Percentiles rank a stretch among this genome's conserved stretches.
phyloP scores from a whole-genome alignment of 2,797 vertebrate genomes.

The Macroramphosus scolopax region DNA sequence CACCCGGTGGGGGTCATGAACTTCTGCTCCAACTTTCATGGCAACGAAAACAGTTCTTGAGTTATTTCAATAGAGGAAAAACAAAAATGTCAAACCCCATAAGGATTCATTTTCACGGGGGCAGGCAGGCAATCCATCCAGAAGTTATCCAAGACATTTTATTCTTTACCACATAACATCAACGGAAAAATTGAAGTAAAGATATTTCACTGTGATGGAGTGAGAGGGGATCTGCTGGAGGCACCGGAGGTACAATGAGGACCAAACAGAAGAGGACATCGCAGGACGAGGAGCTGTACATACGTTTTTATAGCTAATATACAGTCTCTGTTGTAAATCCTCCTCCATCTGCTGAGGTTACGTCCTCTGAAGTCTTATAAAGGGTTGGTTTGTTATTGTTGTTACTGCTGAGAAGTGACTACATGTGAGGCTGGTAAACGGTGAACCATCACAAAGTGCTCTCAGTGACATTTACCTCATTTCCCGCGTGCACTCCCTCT shows the following conservation, averaged over 20 bases:
- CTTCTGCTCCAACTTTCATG: not conserved
- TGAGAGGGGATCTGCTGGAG: not conserved
- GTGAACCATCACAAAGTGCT: conserved; percentile 63
- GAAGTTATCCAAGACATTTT: too few relatives aligned
- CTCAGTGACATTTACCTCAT: conserved; percentile 65
- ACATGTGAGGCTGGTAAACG: conserved; percentile 63
- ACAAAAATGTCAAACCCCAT: not conserved
- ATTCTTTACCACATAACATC: too few relatives aligned
- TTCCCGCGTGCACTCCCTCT: conserved; percentile 31
- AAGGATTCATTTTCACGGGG: not conserved
- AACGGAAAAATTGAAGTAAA: not conserved
- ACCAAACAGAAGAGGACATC: too few relatives aligned
- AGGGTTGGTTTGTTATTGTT: conserved; percentile 60
- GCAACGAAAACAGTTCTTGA: not conserved
- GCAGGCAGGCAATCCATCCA: too few relatives aligned
- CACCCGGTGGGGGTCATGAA: not conserved
- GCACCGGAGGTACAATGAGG: not conserved
- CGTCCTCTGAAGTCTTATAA: conserved; percentile 48
- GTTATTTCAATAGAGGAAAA: not conserved
- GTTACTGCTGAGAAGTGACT: conserved; percentile 62
- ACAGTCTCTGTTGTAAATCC: too few relatives aligned
- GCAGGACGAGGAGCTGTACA: too few relatives aligned
- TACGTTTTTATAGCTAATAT: too few relatives aligned
- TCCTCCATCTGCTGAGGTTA: conserved; percentile 42
- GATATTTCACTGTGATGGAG: too few relatives aligned